A percentile compares a stretch with the other conserved stretches of the same genome.
These are phyloP conservation scores for Harmothoe impar DNA, from an alignment of 2,888 invertebrate species.

Conservation along the genomic window DNA sequence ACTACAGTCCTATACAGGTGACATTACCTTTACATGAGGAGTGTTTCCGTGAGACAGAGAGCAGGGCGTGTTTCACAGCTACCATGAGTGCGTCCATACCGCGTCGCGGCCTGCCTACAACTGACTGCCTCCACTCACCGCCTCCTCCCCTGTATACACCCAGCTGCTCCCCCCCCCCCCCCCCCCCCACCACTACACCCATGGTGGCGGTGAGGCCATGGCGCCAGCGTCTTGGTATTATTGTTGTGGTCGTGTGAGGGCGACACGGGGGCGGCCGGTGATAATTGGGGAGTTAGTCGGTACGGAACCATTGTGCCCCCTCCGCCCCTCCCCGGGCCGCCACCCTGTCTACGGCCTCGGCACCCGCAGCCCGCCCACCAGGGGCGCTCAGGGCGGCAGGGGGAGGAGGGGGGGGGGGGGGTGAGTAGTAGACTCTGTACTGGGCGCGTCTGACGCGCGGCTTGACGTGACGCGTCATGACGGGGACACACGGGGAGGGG, in stretches of 20 bases:
- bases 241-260: slow-evolving; percentile 32
- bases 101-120: neutral
- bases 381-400: neutral
- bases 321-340: neutral
- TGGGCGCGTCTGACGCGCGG: neutral
- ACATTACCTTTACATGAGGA: neutral
- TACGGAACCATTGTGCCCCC: slow-evolving; percentile 20
- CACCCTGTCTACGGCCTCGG: neutral
- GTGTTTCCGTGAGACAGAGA: slow-evolving; percentile 24
- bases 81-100: slow-evolving; percentile 1
- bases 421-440: neutral
- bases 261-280: neutral
- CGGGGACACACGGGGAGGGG: too few relatives aligned
- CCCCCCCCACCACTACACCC: neutral
- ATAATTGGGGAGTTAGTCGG: slow-evolving; percentile 26
- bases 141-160: neutral
- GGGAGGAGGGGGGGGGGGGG: neutral
- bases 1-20: too few relatives aligned
- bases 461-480: too few relatives aligned
- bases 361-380: slow-evolving; percentile 28
- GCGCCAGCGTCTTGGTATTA: neutral
- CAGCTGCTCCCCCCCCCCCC: slow-evolving; percentile 4
- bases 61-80: slow-evolving; percentile 30
- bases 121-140: neutral
- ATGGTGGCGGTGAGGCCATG: neutral